Evolutionary conservation across 35 echinoderm and acorn worm genomes (phyloP), one percentile per base, ranked within the genome.

Genomic region (Acanthaster planci): DNA sequence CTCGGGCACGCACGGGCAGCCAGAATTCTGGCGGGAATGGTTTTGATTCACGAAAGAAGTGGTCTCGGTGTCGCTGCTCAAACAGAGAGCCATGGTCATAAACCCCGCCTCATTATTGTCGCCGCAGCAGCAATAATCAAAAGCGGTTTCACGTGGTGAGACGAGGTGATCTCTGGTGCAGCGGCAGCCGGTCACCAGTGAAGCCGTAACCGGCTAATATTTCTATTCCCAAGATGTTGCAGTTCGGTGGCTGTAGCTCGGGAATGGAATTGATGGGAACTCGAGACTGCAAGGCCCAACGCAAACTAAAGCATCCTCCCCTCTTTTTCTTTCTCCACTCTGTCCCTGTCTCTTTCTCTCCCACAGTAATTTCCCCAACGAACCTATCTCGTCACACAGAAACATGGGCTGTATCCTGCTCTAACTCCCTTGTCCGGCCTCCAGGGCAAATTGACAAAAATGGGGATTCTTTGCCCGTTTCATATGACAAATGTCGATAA

Each of bases 361-460:
- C 18, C 34, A 31, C 26, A 72, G 64, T 72, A 72, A 72, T 72
- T 72, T 72, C 64, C 64, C 64, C 30, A 12, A 72, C 64, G 34
- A 19, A 72, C 64, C 42, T 14, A 72, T 72, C 64, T 72, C 64
- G 64, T 72, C 64, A 72, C 64, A 72, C 64, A 30, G 64, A 72
- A 47, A 72, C 64, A 72, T 72, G 26, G 64, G 64, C 64, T 72
- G 30, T 72, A 19, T 72, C 64, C 34, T 72, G 64, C 64, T 72
- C 64, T 72, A 72, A 72, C 64, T 72, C 64, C 64, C 64, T 72
- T 72, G 64, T 72, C 64, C 64, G 30, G 26, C 64, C 64, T 72
- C 64, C 64, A 72, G 64, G 64, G 64, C 64, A 72, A 72, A 72
- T 72, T 72, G 64, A 72, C 64, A 72, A 72, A 72, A 72, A 72